A percentile compares a stretch with the other conserved stretches of the same genome.
Evolutionary conservation across 1,140 invertebrate species (phyloP).

Genomic region (Lycorma delicatula): DNA sequence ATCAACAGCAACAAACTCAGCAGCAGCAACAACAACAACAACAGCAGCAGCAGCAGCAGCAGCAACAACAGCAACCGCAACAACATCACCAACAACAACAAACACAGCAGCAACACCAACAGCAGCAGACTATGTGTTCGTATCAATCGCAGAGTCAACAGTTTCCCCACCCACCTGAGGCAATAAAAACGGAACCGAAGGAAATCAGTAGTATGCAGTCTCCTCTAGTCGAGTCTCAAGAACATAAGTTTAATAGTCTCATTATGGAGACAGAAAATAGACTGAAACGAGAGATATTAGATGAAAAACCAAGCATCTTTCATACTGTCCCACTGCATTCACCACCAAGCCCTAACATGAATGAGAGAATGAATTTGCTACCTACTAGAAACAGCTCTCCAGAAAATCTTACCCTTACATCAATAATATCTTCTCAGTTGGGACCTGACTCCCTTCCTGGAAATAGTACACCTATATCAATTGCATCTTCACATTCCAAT

Average conservation of each 20-base stretch:
- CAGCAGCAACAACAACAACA: conserved; percentile 16
- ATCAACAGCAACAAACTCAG: conserved; percentile 25
- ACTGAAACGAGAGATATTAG: conserved; percentile 25
- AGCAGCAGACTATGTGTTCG: conserved; percentile 14
- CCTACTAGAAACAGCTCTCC: conserved; percentile 40
- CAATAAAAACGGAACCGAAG: conserved; percentile 48
- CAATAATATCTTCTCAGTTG: conserved; percentile 57
- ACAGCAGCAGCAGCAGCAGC: conserved; percentile 16
- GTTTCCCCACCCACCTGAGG: conserved; percentile 17
- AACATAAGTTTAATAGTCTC: conserved; percentile 42
- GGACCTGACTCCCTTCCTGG: conserved; percentile 46
- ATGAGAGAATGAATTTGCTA: conserved; percentile 40
- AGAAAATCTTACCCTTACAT: conserved; percentile 53
- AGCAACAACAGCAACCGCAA: conserved; percentile 28
- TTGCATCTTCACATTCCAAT: conserved; percentile 36
- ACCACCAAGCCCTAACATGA: conserved; percentile 47
- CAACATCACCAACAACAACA: conserved; percentile 15
- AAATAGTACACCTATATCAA: conserved; percentile 42
- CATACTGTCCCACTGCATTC: conserved; percentile 43
- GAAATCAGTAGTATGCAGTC: conserved; percentile 32
- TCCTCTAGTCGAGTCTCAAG: conserved; percentile 40
- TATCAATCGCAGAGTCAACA: conserved; percentile 16
- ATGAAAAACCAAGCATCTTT: conserved; percentile 46
- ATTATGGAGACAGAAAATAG: conserved; percentile 34
- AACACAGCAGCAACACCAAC: conserved; percentile 21